Evolutionary conservation across 1,140 invertebrate species (phyloP), one percentile per base, ranked within the genome.

Genomic region (Leptoteleia sp.): DNA sequence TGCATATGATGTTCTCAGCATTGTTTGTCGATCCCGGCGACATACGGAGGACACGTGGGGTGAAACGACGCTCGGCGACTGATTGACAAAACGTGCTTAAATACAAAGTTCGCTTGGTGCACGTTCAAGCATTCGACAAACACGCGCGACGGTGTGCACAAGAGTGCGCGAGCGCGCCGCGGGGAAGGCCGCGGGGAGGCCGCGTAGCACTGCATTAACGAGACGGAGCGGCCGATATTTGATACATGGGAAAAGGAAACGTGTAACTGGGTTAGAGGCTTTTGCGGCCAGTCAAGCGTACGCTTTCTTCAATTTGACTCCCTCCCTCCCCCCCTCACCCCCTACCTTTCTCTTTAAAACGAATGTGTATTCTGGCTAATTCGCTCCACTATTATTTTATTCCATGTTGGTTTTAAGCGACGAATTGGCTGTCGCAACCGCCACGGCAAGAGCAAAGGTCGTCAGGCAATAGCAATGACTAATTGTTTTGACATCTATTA

Each of bases 1-100:
- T 89, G 88, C 87, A 86, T 83, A 86, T 84, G 88, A 89, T 89
- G 87, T 88, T 83, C 87, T 84, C 80, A 71, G 80, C 81, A 85
- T 85, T 87, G 82, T 85, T 83, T 82, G 82, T 61, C 64, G 50
- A 82, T 61, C 75, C 77, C 59, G 62, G 50, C 76, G 72, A 85
- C 83, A 85, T 84, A 85, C 68, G 79, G 73, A 81, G 65, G 52
- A 80, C 81, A 85, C 84, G 85, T 86, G 83, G 85, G 84, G 65
- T n/a, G 35, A 42, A 40, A 48, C 38, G 35, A n/a, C 16, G 35
- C 52, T 43, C 40, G 76, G 37, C 40, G 42, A 57, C 55, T 59
- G 71, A 82, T 79, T 79, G 72, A 79, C 76, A 79, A 82, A 82
- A 81, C 72, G 76, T 65, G 76, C 67, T 78, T 79, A 80, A 76